These are phyloP conservation scores for Beroe ovata DNA, from an alignment of 37 sponge, comb jelly and placozoan genomes.

Conservation along the genomic window DNA sequence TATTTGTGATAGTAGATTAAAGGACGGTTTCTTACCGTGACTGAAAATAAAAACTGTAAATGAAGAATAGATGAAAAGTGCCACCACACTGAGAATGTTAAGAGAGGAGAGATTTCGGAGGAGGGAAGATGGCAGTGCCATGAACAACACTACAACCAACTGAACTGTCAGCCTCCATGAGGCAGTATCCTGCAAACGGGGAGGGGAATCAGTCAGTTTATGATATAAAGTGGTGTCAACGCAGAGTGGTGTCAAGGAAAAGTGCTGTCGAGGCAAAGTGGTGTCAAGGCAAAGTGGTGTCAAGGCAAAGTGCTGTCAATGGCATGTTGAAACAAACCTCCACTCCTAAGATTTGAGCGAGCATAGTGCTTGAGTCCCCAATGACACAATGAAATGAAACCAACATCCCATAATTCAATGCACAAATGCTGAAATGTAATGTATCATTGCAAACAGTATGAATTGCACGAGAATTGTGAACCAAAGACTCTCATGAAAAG, in stretches of 20 bases:
- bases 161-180: slow-evolving; percentile 53
- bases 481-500: too few species aligned
- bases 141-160: background rate
- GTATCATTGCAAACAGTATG: too few species aligned
- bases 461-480: too few species aligned
- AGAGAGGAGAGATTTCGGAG: slow-evolving; percentile 28
- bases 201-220: too few species aligned
- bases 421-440: slow-evolving; percentile 10
- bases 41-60: slow-evolving; percentile 46
- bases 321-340: too few species aligned
- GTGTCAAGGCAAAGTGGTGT: too few species aligned
- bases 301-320: too few species aligned
- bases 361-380: slow-evolving; percentile 26
- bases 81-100: slow-evolving; percentile 47
- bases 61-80: slow-evolving; percentile 33
- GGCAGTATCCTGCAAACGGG: background rate
- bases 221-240: too few species aligned
- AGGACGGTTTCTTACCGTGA: slow-evolving; percentile 1
- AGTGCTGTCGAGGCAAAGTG: too few species aligned
- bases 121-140: slow-evolving; percentile 21
- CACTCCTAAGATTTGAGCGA: slow-evolving; percentile 14
- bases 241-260: too few species aligned
- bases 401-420: slow-evolving; percentile 2
- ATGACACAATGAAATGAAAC: slow-evolving; percentile 44
- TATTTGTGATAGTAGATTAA: too few species aligned